These are phyloP conservation scores for Cyclophora albipunctata DNA, from an alignment of 2,888 invertebrate species.

Conservation along the genomic window DNA sequence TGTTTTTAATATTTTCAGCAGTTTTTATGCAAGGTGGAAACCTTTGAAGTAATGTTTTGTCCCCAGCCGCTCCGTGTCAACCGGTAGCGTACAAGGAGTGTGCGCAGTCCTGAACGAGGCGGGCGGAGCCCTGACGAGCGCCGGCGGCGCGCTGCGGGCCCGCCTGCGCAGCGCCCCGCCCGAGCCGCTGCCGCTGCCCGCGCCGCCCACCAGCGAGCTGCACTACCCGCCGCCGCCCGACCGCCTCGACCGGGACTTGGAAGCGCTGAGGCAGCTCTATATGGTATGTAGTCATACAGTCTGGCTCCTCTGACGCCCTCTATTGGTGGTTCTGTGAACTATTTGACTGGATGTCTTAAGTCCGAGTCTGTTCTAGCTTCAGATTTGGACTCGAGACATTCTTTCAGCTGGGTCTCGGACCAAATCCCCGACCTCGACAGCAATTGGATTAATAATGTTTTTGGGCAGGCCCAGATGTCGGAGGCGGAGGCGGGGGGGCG, in stretches of 20 bases:
- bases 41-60: too few relatives aligned
- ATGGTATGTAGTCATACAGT: constrained; percentile 67
- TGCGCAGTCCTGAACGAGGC: constrained; percentile 98
- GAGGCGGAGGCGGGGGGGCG: constrained; percentile 94
- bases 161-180: constrained; percentile 76
- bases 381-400: too few relatives aligned
- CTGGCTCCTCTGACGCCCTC: too few relatives aligned
- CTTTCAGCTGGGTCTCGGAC: too few relatives aligned
- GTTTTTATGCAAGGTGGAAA: too few relatives aligned
- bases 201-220: constrained; percentile 57
- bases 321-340: too few relatives aligned
- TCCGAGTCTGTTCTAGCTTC: too few relatives aligned
- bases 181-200: constrained; percentile 40
- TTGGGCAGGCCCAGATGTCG: constrained; percentile 83
- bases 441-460: too few relatives aligned
- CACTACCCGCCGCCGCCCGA: constrained; percentile 41
- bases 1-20: too few relatives aligned
- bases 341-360: too few relatives aligned
- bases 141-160: constrained; percentile 52
- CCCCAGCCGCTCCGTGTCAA: constrained; percentile 88
- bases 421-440: too few relatives aligned
- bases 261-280: constrained; percentile 84
- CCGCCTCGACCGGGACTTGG: constrained; percentile 68
- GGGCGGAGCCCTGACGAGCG: constrained; percentile 89
- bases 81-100: constrained; percentile 94